A percentile compares a stretch with the other conserved stretches of the same genome.
These are phyloP conservation scores for Mesocricetus auratus DNA, from an alignment of 2,113 vertebrate genomes.

Conservation along the genomic window DNA sequence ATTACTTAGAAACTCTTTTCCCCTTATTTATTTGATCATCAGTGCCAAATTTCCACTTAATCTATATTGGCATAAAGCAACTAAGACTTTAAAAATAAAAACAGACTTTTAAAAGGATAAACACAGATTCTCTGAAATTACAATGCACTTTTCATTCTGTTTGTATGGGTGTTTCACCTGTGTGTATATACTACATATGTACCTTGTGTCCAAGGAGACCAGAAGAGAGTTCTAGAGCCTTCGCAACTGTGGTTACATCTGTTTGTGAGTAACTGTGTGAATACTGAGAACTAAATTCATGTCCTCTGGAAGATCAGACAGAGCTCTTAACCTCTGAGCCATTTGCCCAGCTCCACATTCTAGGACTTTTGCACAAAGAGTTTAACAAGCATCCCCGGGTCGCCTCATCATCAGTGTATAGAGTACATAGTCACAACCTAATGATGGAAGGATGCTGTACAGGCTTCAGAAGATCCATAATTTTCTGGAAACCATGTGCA, in stretches of 20 bases:
- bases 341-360: neutral
- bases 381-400: neutral
- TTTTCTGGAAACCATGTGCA: neutral
- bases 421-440: neutral
- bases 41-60: neutral
- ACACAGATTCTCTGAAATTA: neutral
- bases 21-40: conserved; percentile 3
- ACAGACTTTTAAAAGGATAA: neutral
- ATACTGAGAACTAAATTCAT: neutral
- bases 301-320: neutral
- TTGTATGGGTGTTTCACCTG: neutral
- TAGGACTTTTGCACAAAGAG: neutral
- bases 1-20: neutral
- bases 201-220: neutral
- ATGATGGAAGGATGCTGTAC: neutral
- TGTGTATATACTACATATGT: neutral
- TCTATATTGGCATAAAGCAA: conserved; percentile 28
- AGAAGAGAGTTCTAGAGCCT: neutral
- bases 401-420: neutral
- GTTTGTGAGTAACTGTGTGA: neutral
- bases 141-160: neutral
- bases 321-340: neutral
- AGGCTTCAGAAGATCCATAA: neutral
- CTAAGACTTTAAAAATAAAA: neutral
- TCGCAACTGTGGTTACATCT: neutral